These are phyloP conservation scores for Harpagifer antarcticus DNA, from an alignment of 2,797 vertebrate genomes.

Conservation along the genomic window DNA sequence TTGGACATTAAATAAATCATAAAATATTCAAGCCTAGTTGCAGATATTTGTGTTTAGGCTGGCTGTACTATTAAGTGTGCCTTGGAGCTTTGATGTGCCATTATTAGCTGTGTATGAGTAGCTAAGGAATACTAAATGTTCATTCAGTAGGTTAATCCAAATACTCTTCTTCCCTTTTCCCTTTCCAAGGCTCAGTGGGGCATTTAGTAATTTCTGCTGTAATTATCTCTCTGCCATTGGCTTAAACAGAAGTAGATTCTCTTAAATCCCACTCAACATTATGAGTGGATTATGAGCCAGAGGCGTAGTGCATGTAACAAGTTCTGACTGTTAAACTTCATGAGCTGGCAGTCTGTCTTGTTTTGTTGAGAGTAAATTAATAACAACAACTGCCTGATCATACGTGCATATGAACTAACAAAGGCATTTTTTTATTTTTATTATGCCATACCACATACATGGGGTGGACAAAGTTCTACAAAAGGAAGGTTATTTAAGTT, in stretches of 20 bases:
- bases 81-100: conserved; percentile 62
- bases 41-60: conserved; percentile 63
- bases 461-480: conserved; percentile 3
- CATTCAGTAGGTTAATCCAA: conserved; percentile 72
- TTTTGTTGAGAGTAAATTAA: conserved; percentile 34
- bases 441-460: neutral
- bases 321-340: conserved; percentile 57
- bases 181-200: conserved; percentile 60
- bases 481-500: conserved; percentile 10
- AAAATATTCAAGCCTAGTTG: conserved; percentile 48
- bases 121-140: conserved; percentile 71
- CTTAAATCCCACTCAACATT: conserved; percentile 74
- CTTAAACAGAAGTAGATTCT: conserved; percentile 70
- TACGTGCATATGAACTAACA: neutral
- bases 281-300: conserved; percentile 72
- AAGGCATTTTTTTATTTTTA: conserved; percentile 1
- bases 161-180: conserved; percentile 47
- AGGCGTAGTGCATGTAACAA: conserved; percentile 52
- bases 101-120: conserved; percentile 66
- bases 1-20: conserved; percentile 55
- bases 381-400: conserved; percentile 18
- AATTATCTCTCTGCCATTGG: conserved; percentile 73
- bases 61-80: conserved; percentile 57
- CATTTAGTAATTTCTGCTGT: conserved; percentile 74
- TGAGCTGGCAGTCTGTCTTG: conserved; percentile 36